phyloP scores from a whole-genome alignment of 2,888 invertebrate genomes.

The Acleris laterana region DNA sequence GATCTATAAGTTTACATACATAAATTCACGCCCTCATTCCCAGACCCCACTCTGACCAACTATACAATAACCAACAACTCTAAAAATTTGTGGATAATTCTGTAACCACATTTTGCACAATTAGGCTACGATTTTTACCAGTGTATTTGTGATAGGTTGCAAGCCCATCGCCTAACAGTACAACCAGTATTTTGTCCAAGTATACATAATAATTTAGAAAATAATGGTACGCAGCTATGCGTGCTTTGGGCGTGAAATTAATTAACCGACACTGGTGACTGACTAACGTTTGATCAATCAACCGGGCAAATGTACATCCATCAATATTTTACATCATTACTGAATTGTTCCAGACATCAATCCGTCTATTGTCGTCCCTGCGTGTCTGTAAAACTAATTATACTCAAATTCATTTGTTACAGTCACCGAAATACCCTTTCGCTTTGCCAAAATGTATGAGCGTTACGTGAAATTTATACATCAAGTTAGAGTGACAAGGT shows the following conservation, averaged over 20 bases:
- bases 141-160: too few relatives aligned
- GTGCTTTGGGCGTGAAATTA: background rate
- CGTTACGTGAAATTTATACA: slow-evolving; percentile 1
- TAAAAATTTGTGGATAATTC: too few relatives aligned
- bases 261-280: background rate
- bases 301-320: slow-evolving; percentile 9
- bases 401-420: slow-evolving; percentile 20
- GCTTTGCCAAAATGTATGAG: slow-evolving; percentile 7
- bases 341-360: slow-evolving; percentile 24
- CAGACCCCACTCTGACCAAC: too few relatives aligned
- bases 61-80: too few relatives aligned
- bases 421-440: slow-evolving; percentile 10
- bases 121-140: too few relatives aligned
- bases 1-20: too few relatives aligned
- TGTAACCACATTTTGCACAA: too few relatives aligned
- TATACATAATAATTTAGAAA: background rate
- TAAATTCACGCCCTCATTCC: too few relatives aligned
- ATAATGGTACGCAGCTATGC: background rate
- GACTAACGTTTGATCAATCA: slow-evolving; percentile 8
- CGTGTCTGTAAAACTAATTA: slow-evolving; percentile 26
- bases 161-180: too few relatives aligned
- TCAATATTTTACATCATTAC: slow-evolving; percentile 20
- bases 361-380: slow-evolving; percentile 9
- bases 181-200: too few relatives aligned
- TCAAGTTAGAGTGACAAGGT: background rate